Percentiles rank a stretch among this genome's conserved stretches.
Conservation (phyloP, 2,113 vertebrate species). For the Australoheros scitulus region DNA sequence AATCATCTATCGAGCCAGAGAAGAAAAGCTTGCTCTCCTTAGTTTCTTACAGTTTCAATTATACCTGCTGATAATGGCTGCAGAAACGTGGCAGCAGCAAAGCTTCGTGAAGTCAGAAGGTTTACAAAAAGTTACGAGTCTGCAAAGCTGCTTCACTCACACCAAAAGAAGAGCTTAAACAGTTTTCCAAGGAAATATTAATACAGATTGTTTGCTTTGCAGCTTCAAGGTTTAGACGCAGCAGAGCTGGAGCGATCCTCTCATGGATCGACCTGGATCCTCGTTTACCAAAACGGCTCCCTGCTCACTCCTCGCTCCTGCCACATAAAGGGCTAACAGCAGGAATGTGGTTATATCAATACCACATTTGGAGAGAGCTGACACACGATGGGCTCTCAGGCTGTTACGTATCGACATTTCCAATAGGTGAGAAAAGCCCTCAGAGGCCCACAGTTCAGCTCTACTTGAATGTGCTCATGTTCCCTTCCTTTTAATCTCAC, state of each 20-base stretch:
- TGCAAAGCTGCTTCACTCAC: no score
- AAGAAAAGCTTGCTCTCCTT: no score
- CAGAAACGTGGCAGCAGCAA: neutral
- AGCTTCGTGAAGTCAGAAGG: no score
- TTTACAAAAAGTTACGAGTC: no score
- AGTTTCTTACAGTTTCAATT: neutral
- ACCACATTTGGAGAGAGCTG: neutral
- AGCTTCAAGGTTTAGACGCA: neutral
- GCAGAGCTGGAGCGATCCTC: neutral
- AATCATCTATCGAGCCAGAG: no score
- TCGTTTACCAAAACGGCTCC: neutral
- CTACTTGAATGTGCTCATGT: neutral
- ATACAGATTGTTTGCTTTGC: neutral
- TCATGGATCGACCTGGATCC: neutral
- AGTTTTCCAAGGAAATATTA: neutral
- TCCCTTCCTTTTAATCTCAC: slow-evolving; percentile 18
- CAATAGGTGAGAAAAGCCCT: neutral
- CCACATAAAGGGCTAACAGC: neutral
- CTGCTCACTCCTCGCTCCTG: neutral
- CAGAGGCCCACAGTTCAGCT: slow-evolving; percentile 4
- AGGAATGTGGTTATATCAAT: neutral
- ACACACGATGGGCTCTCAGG: neutral
- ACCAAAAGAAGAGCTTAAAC: neutral
- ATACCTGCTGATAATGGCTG: accelerated
- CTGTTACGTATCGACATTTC: slow-evolving; percentile 9